Conservation (phyloP, 2,797 vertebrate species). For the Mormyrus proboscirostris region DNA sequence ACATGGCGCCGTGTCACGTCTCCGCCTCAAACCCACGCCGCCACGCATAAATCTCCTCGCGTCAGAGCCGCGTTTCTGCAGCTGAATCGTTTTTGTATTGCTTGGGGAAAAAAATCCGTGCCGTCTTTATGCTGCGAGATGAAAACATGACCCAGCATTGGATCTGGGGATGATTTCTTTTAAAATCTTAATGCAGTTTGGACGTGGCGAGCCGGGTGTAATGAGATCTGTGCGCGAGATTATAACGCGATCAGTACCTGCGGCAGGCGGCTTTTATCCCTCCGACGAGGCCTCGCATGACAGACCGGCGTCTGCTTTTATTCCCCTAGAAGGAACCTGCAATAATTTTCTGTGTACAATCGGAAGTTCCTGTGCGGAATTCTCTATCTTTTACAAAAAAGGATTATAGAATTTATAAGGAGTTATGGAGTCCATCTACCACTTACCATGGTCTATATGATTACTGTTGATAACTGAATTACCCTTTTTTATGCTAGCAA, state of each 20-base stretch:
- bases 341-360: neutral
- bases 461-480: neutral
- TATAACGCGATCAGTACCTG: neutral
- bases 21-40: neutral
- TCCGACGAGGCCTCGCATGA: neutral
- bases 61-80: neutral
- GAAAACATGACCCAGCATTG: constrained; percentile 20
- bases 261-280: neutral
- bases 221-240: neutral
- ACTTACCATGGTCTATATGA: neutral
- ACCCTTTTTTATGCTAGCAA: neutral
- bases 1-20: neutral
- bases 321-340: neutral
- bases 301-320: neutral
- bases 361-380: neutral
- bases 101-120: neutral
- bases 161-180: constrained; percentile 14
- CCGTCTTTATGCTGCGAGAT: constrained; percentile 8
- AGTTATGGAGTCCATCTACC: neutral
- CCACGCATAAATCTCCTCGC: neutral
- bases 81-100: constrained; percentile 5
- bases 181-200: constrained; percentile 32
- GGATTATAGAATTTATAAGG: neutral
- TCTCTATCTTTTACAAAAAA: neutral
- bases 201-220: constrained; percentile 9